Conservation (phyloP, 2,113 vertebrate species). For the Gobiocypris rarus region DNA sequence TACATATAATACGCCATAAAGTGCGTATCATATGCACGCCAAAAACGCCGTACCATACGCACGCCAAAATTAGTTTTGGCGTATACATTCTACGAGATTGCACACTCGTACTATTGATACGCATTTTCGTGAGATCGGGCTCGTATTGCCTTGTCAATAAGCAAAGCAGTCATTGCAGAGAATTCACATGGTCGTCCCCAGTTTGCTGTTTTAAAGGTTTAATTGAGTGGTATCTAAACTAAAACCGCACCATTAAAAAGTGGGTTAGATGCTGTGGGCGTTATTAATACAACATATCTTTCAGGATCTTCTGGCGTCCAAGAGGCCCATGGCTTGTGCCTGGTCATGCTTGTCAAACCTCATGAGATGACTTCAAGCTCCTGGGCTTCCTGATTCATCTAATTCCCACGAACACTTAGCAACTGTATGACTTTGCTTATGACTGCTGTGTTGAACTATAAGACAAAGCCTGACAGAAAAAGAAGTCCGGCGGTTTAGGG, state of each 20-base stretch:
- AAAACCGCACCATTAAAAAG: constrained; percentile 10
- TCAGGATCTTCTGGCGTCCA: not conserved
- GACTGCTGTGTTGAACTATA: constrained; percentile 1
- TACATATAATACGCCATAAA: too few relatives aligned
- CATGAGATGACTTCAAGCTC: constrained; percentile 33
- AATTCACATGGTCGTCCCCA: constrained; percentile 11
- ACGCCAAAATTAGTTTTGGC: too few relatives aligned
- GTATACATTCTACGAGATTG: too few relatives aligned
- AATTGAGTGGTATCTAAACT: not conserved
- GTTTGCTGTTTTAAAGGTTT: not conserved
- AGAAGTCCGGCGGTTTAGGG: not conserved
- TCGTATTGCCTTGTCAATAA: not conserved
- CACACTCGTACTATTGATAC: too few relatives aligned
- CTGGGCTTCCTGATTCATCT: constrained; percentile 25
- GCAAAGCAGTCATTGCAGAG: not conserved
- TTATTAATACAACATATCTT: constrained; percentile 29
- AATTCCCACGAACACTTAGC: constrained; percentile 20
- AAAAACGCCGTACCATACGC: too few relatives aligned
- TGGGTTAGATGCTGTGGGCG: constrained; percentile 5
- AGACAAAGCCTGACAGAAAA: constrained; percentile 4
- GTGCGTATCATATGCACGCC: too few relatives aligned
- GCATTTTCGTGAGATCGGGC: too few relatives aligned
- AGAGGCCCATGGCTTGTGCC: not conserved
- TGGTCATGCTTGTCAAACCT: constrained; percentile 39
- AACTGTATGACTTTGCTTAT: constrained; percentile 25